These are phyloP conservation scores for Ormyrus pomaceus DNA, from an alignment of 2,888 invertebrate genomes.

Conservation along the genomic window DNA sequence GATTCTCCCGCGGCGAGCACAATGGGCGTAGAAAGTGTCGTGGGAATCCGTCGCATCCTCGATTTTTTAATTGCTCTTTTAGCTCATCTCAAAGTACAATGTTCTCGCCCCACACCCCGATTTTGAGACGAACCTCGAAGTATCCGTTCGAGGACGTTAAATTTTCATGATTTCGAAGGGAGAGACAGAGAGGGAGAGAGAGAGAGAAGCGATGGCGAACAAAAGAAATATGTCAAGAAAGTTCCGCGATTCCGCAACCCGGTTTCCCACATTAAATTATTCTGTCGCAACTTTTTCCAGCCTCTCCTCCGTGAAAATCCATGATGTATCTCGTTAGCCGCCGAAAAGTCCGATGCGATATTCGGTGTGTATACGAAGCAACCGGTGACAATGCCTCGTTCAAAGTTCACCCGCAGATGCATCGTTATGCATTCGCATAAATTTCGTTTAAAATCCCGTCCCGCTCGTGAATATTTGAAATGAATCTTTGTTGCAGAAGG, in stretches of 20 bases:
- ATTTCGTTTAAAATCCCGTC: no score
- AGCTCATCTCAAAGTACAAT: constrained; percentile 1
- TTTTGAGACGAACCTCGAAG: no score
- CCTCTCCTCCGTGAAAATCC: constrained; percentile 24
- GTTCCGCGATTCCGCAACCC: constrained; percentile 42
- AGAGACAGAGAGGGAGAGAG: no score
- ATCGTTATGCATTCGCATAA: no score
- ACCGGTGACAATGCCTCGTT: no score
- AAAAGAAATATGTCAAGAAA: constrained; percentile 32
- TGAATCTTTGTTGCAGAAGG: no score
- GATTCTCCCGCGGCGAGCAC: background rate
- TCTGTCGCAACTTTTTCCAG: constrained; percentile 39
- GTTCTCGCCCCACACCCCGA: background rate
- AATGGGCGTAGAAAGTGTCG: background rate
- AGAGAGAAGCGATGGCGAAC: no score
- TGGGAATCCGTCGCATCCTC: constrained; percentile 1
- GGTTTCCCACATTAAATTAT: constrained; percentile 48
- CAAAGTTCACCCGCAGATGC: no score
- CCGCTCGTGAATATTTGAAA: no score
- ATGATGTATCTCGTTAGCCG: constrained; percentile 36
- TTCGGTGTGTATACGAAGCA: no score
- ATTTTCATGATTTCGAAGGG: constrained; percentile 12
- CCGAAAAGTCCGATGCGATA: constrained; percentile 15
- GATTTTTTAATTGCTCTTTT: constrained; percentile 5
- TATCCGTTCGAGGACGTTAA: background rate